Evolutionary conservation across 2,888 invertebrate species (phyloP), one percentile per base, ranked within the genome.

Genomic region (Ormyrus pomaceus): DNA sequence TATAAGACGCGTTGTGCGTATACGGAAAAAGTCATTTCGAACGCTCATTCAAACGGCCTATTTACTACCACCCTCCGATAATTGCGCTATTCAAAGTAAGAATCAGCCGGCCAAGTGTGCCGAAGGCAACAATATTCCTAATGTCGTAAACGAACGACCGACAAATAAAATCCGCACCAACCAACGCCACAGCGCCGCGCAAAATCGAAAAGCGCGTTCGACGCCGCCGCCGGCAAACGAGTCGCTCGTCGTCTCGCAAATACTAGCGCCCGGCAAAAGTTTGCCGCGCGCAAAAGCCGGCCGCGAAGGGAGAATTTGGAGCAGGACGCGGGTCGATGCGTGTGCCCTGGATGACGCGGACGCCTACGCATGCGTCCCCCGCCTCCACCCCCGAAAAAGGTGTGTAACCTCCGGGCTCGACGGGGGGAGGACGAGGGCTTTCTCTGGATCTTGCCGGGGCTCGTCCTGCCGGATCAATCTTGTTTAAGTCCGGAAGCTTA

Each of bases 271-370:
- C 34, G 34, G 34, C 46, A 6, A 19, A 50, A 65, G 13, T 65
- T 65, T 8, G 8, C 19, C 34, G 7, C 34, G 34, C 34, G 45
- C 61, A 61, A 61, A 10, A 34, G 45, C 19, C 34, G 58, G 34
- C 19, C 8, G 4, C 64, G 50, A 46, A 8, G 55, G 53, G 45
- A 55, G 68, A 55, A 55, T 55, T 55, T 68, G 45, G 62, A 62
- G 53, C 59, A 34, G 56, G 10, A 59, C 50, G 58, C 62, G 76
- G 79, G 70, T 77, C 82, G 84, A 80, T 84, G 84, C 84, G 85
- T 84, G 83, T 80, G 80, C 83, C 81, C 79, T 81, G 83, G 84
- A 85, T 87, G 86, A 87, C 86, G 85, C 85, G 81, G 84, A 83
- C 72, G 77, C 79, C 70, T 66, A 82, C 80, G 78, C 80, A 68